Evolutionary conservation across 2,888 invertebrate genomes (phyloP).

Genomic region (Drepana falcataria): DNA sequence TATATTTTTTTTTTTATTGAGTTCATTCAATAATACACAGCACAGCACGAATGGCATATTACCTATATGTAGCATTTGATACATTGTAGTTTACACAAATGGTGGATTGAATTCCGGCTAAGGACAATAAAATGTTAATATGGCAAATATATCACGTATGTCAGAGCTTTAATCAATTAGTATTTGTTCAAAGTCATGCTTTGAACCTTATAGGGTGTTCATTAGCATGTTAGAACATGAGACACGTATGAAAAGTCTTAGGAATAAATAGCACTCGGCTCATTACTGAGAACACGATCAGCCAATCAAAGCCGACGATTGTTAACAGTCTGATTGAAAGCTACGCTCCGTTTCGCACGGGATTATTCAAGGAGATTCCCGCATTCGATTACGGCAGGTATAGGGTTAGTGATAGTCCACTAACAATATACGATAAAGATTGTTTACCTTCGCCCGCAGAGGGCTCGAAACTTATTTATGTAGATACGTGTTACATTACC

Average conservation of each 20-base stretch:
- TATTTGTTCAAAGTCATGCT: conserved; percentile 15
- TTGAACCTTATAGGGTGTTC: conserved; percentile 38
- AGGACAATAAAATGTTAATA: neutral
- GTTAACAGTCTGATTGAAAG: conserved; percentile 55
- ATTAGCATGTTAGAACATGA: conserved; percentile 42
- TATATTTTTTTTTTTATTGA: too few relatives aligned
- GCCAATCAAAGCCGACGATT: conserved; percentile 53
- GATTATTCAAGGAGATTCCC: conserved; percentile 24
- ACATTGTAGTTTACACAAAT: neutral
- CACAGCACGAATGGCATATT: neutral
- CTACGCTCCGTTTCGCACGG: conserved; percentile 55
- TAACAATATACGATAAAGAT: conserved; percentile 1
- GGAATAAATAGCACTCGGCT: conserved; percentile 33
- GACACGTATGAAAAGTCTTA: conserved; percentile 46
- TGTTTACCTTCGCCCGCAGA: neutral
- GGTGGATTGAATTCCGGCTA: neutral
- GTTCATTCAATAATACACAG: neutral
- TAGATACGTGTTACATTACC: neutral
- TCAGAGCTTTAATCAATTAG: conserved; percentile 31
- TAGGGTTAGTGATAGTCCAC: conserved; percentile 20
- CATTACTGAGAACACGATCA: conserved; percentile 58
- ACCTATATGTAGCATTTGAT: neutral
- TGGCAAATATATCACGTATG: conserved; percentile 18
- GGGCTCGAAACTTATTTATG: neutral
- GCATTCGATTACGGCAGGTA: conserved; percentile 19